Evolutionary conservation across 2,113 vertebrate genomes (phyloP).

Genomic region (Climacteris rufus): DNA sequence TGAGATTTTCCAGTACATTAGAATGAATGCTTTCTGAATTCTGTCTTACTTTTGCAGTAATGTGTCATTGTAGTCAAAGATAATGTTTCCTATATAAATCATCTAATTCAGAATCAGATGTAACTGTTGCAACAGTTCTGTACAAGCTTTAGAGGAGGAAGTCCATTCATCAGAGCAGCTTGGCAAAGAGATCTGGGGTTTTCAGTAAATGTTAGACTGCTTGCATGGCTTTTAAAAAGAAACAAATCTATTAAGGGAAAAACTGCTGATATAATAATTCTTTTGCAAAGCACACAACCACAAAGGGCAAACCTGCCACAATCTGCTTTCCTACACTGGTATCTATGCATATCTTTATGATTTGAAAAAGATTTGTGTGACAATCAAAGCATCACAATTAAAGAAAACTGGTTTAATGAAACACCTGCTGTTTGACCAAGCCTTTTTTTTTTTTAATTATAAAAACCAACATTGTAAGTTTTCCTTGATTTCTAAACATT

Average conservation of each 20-base stretch:
- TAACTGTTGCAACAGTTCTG: constrained; percentile 65
- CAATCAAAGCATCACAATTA: constrained; percentile 56
- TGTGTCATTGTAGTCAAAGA: constrained; percentile 35
- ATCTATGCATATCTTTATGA: constrained; percentile 56
- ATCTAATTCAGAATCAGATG: constrained; percentile 56
- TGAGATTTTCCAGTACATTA: constrained; percentile 63
- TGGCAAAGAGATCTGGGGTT: constrained; percentile 65
- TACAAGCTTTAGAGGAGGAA: constrained; percentile 59
- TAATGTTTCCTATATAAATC: constrained; percentile 67
- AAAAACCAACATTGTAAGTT: constrained; percentile 42
- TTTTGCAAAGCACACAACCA: constrained; percentile 70
- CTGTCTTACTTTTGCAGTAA: constrained; percentile 56
- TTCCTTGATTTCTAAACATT: constrained; percentile 61
- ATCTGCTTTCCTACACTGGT: constrained; percentile 59
- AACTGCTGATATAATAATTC: constrained; percentile 48
- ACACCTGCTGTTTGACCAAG: constrained; percentile 60
- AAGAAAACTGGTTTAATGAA: constrained; percentile 68
- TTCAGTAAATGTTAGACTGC: constrained; percentile 61
- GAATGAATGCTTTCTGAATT: constrained; percentile 51
- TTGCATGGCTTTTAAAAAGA: constrained; percentile 68
- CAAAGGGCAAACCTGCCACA: constrained; percentile 59
- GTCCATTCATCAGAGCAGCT: constrained; percentile 62
- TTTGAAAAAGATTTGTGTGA: constrained; percentile 41
- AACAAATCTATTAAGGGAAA: constrained; percentile 60
- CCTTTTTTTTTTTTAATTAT: constrained; percentile 34